Evolutionary conservation across 2,888 invertebrate species (phyloP).

Genomic region (Strigamia crassipes): DNA sequence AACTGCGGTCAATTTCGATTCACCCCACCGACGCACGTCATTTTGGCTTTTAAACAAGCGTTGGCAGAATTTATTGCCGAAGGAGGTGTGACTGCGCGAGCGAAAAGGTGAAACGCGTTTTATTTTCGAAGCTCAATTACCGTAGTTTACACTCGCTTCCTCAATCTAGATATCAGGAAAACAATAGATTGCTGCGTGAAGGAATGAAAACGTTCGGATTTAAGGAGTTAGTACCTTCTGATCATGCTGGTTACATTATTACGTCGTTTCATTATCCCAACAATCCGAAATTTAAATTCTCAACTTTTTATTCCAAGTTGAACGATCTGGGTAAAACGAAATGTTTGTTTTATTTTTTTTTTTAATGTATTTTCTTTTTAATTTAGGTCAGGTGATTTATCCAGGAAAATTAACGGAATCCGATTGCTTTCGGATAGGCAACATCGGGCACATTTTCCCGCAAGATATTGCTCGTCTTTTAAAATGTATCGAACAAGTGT

Average conservation of each 20-base stretch:
- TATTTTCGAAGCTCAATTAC: not conserved
- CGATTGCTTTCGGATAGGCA: slow-evolving; percentile 62
- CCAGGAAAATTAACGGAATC: slow-evolving; percentile 61
- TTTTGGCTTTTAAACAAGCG: slow-evolving; percentile 61
- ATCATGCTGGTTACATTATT: slow-evolving; percentile 60
- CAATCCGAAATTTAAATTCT: slow-evolving; percentile 59
- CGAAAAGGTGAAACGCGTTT: slow-evolving; percentile 54
- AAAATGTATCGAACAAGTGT: slow-evolving; percentile 57
- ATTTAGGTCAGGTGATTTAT: slow-evolving; percentile 61
- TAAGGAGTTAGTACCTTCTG: slow-evolving; percentile 56
- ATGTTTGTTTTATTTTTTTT: not conserved
- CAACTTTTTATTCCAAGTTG: slow-evolving; percentile 59
- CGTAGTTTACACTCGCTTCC: too few relatives aligned
- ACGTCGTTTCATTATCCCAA: slow-evolving; percentile 60
- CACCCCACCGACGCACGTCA: slow-evolving; percentile 62
- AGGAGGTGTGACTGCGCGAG: slow-evolving; percentile 59
- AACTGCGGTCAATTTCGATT: slow-evolving; percentile 62
- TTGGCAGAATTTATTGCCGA: slow-evolving; percentile 58
- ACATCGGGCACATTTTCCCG: slow-evolving; percentile 60
- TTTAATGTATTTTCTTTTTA: slow-evolving; percentile 33
- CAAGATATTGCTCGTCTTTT: slow-evolving; percentile 59
- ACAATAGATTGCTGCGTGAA: slow-evolving; percentile 57
- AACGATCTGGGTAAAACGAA: slow-evolving; percentile 58
- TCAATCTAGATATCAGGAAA: slow-evolving; percentile 59
- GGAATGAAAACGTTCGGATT: slow-evolving; percentile 61